Base-by-base conservation (phyloP, 2,888 invertebrate species). In the Nematopogon swammerdamellus region DNA sequence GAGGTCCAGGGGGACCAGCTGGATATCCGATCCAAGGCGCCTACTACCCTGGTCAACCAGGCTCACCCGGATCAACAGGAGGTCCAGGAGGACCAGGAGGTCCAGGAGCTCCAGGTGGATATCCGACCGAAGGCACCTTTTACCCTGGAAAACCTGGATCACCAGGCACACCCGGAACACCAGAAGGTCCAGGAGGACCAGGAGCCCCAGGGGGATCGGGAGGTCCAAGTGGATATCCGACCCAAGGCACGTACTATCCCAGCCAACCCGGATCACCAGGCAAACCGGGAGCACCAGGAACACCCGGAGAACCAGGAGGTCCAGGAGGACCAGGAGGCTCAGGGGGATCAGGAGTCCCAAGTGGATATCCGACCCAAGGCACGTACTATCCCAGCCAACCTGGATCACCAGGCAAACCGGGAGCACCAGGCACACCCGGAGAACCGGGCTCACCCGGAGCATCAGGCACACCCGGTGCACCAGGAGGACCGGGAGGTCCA, bases 151-250 rank as follows among this genome's bases (percentile, higher is more conserved):
- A n/a, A n/a, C n/a, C n/a, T n/a, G n/a, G n/a, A n/a, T n/a, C n/a
- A n/a, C n/a, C n/a, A n/a, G n/a, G n/a, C n/a, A n/a, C n/a, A n/a
- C n/a, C n/a, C n/a, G n/a, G n/a, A 4, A 52, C 62, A 69, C n/a
- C n/a, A n/a, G n/a, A n/a, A n/a, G n/a, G n/a, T n/a, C 83, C 60
- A 72, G 63, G 49, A 80, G 67, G 53, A 20, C 51, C 52, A n/a
- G 52, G 52, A 30, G 16, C 20, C 5, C 50, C 53, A 2, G 53
- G 56, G 5, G 50, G 54, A 1, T 50, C 53, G 36, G 57, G 57
- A 19, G 55, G 55, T 18, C 54, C 50, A n/a, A 56, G 49, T 6
- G 49, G 50, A 46, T 55, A 54, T 20, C 55, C 51, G 45, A 47
- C 10, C 19, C 51, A 48, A 17, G 52, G 53, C 18, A 10, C 18